phyloP scores from a whole-genome alignment of 2,113 vertebrate genomes.

The Bujurquina vittata region DNA sequence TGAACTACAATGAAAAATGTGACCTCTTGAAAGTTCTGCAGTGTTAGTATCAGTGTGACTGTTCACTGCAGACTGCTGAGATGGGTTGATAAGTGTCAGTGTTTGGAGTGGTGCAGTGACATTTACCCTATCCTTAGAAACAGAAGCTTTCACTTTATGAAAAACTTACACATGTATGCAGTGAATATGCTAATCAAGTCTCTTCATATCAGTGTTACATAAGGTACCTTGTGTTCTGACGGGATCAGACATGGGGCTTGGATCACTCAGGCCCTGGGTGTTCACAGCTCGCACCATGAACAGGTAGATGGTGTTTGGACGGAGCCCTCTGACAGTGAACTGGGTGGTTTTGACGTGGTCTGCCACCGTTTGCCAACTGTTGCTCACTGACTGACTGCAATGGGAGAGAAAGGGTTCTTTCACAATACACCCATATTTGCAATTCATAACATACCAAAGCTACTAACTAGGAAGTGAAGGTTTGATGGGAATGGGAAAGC shows the following conservation, averaged over 20 bases:
- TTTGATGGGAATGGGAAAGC: not conserved
- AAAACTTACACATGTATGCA: not conserved
- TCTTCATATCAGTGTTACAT: not conserved
- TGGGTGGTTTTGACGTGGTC: slow-evolving; percentile 93
- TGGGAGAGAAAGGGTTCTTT: not conserved
- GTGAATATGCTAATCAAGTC: not conserved
- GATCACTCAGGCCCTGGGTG: slow-evolving; percentile 94
- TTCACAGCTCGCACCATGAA: slow-evolving; percentile 98
- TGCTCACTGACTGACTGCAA: slow-evolving; percentile 96
- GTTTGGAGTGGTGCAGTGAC: slow-evolving; percentile 10
- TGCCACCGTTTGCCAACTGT: slow-evolving; percentile 98
- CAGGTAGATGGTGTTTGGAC: slow-evolving; percentile 98
- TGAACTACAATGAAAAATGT: slow-evolving; percentile 47
- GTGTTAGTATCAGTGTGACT: slow-evolving; percentile 18
- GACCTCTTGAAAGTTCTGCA: slow-evolving; percentile 57
- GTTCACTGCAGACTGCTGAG: slow-evolving; percentile 28
- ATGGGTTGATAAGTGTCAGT: slow-evolving; percentile 34
- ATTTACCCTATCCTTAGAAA: not conserved
- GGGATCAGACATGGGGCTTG: slow-evolving; percentile 95
- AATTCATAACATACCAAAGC: not conserved
- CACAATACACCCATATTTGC: not conserved
- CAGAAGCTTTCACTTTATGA: not conserved
- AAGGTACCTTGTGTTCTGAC: slow-evolving; percentile 95
- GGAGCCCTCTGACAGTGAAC: slow-evolving; percentile 89
- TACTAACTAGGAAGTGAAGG: not conserved